Conservation (phyloP, 1,140 invertebrate genomes). For the Mercenaria mercenaria region DNA sequence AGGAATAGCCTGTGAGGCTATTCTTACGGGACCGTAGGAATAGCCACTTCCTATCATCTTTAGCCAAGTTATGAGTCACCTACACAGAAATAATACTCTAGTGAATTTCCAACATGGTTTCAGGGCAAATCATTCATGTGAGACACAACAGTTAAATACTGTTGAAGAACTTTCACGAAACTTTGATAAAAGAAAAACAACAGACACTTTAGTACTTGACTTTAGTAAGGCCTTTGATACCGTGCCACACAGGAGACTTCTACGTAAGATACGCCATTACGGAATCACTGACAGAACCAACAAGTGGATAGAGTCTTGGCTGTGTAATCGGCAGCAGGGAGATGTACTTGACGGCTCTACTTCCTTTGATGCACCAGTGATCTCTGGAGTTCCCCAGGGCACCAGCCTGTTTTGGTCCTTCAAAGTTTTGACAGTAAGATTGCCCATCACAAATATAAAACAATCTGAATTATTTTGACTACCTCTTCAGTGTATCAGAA, state of each 20-base stretch:
- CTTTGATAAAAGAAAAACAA: not conserved
- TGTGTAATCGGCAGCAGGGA: slow-evolving; percentile 39
- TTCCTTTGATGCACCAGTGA: slow-evolving; percentile 1
- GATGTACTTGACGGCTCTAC: slow-evolving; percentile 59
- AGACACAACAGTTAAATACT: not conserved
- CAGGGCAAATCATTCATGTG: not conserved
- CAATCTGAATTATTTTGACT: too few relatives aligned
- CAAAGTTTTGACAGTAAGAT: too few relatives aligned
- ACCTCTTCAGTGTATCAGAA: too few relatives aligned
- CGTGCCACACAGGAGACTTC: not conserved
- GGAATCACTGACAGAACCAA: not conserved
- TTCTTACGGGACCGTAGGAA: too few relatives aligned
- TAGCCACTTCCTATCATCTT: too few relatives aligned
- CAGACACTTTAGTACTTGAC: not conserved
- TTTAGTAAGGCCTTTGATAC: not conserved
- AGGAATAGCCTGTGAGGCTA: too few relatives aligned
- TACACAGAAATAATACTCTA: too few relatives aligned
- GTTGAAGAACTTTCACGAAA: not conserved
- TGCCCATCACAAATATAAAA: too few relatives aligned
- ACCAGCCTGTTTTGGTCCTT: too few relatives aligned
- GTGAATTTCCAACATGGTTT: not conserved
- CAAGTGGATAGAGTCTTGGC: slow-evolving; percentile 47
- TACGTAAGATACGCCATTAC: not conserved
- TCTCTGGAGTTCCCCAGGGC: slow-evolving; percentile 44
- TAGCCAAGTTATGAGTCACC: too few relatives aligned